Evolutionary conservation across 2,797 vertebrate species (phyloP).

Genomic region (Cuniculus paca): DNA sequence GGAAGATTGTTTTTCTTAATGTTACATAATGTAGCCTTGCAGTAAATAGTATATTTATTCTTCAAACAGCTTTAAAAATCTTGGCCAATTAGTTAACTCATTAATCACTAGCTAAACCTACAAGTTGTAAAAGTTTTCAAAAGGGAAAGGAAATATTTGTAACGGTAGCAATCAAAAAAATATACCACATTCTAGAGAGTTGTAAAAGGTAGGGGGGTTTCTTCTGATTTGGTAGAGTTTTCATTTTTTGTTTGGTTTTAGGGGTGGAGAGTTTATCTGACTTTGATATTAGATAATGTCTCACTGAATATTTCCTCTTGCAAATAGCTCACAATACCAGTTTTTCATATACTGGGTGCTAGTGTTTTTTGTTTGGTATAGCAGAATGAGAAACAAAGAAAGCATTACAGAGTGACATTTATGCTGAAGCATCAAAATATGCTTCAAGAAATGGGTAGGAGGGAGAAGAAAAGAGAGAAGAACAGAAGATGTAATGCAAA

Average conservation of each 20-base stretch:
- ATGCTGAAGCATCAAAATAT: constrained; percentile 45
- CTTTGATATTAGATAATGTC: neutral
- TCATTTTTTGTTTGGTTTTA: neutral
- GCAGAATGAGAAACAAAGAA: constrained; percentile 48
- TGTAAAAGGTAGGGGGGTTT: neutral
- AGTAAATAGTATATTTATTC: constrained; percentile 42
- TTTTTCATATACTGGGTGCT: neutral
- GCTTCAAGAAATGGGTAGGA: constrained; percentile 58
- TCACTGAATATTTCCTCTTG: constrained; percentile 49
- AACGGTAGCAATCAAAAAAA: constrained; percentile 11
- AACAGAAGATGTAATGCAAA: neutral
- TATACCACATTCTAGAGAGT: neutral
- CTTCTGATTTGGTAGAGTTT: neutral
- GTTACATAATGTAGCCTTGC: neutral
- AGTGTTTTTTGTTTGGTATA: constrained; percentile 47
- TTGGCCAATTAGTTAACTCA: constrained; percentile 73
- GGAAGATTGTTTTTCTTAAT: constrained; percentile 4
- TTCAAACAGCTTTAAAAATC: constrained; percentile 63
- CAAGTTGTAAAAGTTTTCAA: neutral
- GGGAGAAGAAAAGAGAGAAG: neutral
- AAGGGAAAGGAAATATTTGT: neutral
- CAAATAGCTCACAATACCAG: neutral
- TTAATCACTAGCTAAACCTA: constrained; percentile 69
- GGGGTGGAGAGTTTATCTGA: neutral
- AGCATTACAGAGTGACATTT: constrained; percentile 57